These are phyloP conservation scores for Poecilus cupreus DNA, from an alignment of 2,888 invertebrate species.

Conservation along the genomic window DNA sequence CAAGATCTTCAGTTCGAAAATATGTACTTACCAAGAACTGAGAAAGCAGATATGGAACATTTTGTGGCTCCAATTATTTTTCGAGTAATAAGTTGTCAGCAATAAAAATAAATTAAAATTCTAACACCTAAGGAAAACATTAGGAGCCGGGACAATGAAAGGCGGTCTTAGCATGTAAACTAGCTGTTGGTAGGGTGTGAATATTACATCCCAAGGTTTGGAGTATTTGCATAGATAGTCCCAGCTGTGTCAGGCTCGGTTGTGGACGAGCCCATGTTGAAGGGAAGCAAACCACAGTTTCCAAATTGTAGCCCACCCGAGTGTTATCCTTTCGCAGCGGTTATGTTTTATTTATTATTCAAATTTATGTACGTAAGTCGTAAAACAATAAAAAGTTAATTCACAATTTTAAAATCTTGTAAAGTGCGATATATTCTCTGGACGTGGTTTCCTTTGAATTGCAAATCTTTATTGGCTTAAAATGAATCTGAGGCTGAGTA, in stretches of 20 bases:
- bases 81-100: no score
- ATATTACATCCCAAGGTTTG: slow-evolving; percentile 40
- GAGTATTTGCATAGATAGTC: slow-evolving; percentile 53
- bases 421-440: slow-evolving; percentile 9
- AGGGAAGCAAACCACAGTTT: slow-evolving; percentile 32
- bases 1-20: no score
- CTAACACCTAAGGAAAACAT: background rate
- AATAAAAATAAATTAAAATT: no score
- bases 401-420: slow-evolving; percentile 42
- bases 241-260: background rate
- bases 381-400: slow-evolving; percentile 56
- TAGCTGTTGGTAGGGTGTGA: slow-evolving; percentile 41
- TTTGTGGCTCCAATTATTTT: no score
- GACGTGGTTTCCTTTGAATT: slow-evolving; percentile 38
- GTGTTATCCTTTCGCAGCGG: slow-evolving; percentile 41
- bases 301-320: slow-evolving; percentile 37
- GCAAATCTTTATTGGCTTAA: slow-evolving; percentile 33
- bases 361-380: slow-evolving; percentile 56
- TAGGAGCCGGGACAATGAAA: slow-evolving; percentile 32
- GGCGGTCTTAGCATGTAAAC: slow-evolving; percentile 16
- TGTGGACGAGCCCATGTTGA: background rate
- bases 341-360: slow-evolving; percentile 57
- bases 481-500: background rate
- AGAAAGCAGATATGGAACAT: no score
- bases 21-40: no score